Evolutionary conservation across 2,888 invertebrate species (phyloP).

Genomic region (Dendrolimus houi): DNA sequence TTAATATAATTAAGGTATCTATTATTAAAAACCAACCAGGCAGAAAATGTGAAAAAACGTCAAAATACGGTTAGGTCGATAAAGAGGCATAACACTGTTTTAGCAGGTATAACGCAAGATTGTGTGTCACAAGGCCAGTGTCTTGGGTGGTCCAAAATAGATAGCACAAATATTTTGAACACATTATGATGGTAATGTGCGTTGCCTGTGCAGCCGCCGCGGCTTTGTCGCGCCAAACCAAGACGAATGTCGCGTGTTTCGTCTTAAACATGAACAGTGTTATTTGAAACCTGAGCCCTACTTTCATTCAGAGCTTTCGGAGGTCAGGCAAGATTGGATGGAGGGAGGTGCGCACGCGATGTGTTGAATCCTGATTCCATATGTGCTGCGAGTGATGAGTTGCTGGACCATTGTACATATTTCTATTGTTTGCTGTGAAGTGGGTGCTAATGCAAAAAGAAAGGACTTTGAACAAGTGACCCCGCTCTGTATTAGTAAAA

Average conservation of each 20-base stretch:
- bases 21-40: background rate
- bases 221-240: slow-evolving; percentile 51
- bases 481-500: background rate
- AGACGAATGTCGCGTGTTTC: slow-evolving; percentile 51
- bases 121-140: slow-evolving; percentile 42
- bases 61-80: background rate
- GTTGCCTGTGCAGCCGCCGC: slow-evolving; percentile 42
- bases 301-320: slow-evolving; percentile 1
- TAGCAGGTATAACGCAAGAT: slow-evolving; percentile 45
- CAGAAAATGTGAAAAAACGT: background rate
- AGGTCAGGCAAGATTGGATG: slow-evolving; percentile 29
- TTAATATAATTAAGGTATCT: background rate
- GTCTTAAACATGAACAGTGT: background rate
- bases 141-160: slow-evolving; percentile 65
- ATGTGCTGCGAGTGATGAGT: slow-evolving; percentile 43
- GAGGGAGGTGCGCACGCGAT: slow-evolving; percentile 31
- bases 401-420: slow-evolving; percentile 25
- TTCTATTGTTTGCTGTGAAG: slow-evolving; percentile 19
- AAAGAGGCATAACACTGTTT: background rate
- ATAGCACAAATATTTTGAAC: slow-evolving; percentile 66
- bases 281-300: background rate
- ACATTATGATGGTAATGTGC: slow-evolving; percentile 69
- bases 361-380: slow-evolving; percentile 50
- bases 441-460: slow-evolving; percentile 25
- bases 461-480: slow-evolving; percentile 10